Base-by-base conservation (phyloP, 2,888 invertebrate genomes). In the Pterostichus madidus region DNA sequence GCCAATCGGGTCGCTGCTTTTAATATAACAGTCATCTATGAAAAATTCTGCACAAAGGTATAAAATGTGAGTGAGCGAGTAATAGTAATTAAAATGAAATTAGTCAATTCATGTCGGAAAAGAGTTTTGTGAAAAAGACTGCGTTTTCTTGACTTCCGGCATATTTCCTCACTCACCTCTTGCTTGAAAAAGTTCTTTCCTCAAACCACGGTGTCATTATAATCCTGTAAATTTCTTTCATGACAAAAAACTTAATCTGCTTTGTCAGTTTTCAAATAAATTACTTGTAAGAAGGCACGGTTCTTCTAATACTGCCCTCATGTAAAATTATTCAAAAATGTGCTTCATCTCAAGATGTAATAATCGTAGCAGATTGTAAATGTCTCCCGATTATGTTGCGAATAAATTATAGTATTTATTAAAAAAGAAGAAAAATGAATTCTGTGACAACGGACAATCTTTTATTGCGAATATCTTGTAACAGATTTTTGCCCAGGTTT, bases 211-310 rank as follows among this genome's bases (percentile, higher is more conserved):
- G 39, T 17, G 44, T 39, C 59, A 78, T 78, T 78, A 78, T 78
- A 78, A 78, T 59, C 78, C 59, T 59, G 59, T 78, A 78, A 78
- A 78, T 78, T 78, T 78, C 78, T 61, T 44, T 59, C 59, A 35
- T 78, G 78, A 78, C 78, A 78, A 78, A 77, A 78, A 78, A 59
- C 78, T 78, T 78, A 78, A 78, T 59, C 78, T 78, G 78, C 78
- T 59, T 78, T 78, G 78, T 78, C 78, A 78, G 61, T 78, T 78
- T 78, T 78, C 59, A 59, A 78, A 78, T 78, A 78, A 78, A 78
- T 78, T 78, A 59, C 78, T 39, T 15, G 77, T 56, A 56, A 56
- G 7, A 11, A 56, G 39, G 35, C 35, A 35, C 13, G 46, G 31
- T 59, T 59, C 13, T 59, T 59, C 13, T 24, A 59, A 59, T 59